Conservation (phyloP, 1,140 invertebrate species). For the Drosophila kepulauana region DNA sequence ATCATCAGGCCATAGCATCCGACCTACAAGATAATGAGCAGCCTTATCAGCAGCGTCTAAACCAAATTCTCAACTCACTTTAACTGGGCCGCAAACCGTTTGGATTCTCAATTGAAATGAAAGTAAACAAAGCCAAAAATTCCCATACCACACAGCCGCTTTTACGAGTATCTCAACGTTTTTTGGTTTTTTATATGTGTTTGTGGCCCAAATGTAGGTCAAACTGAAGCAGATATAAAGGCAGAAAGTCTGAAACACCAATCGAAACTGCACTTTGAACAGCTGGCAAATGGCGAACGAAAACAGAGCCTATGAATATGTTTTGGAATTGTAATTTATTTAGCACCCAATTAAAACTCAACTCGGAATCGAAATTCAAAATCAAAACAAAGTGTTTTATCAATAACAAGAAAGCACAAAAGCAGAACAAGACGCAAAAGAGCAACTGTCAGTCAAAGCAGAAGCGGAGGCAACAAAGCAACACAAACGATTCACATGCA, state of each 20-base stretch:
- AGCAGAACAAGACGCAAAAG: constrained; percentile 33
- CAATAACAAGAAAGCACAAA: constrained; percentile 22
- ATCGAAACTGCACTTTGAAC: constrained; percentile 31
- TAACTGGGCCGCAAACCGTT: constrained; percentile 43
- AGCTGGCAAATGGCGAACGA: neutral
- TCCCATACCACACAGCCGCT: constrained; percentile 42
- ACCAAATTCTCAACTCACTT: neutral
- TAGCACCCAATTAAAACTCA: constrained; percentile 15
- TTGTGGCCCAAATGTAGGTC: constrained; percentile 63
- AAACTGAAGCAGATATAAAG: constrained; percentile 39
- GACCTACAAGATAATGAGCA: constrained; percentile 5
- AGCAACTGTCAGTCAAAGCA: constrained; percentile 10
- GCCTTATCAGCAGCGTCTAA: constrained; percentile 27
- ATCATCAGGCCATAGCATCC: neutral
- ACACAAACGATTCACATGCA: constrained; percentile 8
- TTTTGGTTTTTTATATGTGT: constrained; percentile 14
- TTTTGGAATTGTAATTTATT: constrained; percentile 18
- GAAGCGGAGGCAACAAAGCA: constrained; percentile 39
- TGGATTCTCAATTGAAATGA: constrained; percentile 39
- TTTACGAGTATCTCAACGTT: neutral
- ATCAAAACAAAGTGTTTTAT: constrained; percentile 29
- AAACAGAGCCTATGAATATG: constrained; percentile 7
- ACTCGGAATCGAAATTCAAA: constrained; percentile 12
- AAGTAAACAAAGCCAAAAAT: constrained; percentile 50
- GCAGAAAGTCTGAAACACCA: constrained; percentile 15